Evolutionary conservation across 1,140 invertebrate genomes (phyloP).

Genomic region (Apis dorsata): DNA sequence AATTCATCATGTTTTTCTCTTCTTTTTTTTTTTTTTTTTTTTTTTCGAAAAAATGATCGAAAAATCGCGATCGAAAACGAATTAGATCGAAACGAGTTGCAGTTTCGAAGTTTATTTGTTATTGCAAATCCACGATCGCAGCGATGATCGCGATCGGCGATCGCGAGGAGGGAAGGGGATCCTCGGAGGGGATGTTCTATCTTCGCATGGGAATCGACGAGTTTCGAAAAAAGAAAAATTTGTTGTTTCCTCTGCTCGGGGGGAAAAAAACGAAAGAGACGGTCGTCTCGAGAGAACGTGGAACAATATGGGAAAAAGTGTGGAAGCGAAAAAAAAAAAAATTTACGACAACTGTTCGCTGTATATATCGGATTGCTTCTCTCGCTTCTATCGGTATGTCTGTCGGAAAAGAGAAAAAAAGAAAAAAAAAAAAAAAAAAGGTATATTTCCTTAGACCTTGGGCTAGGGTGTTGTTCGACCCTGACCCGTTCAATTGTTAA

Average conservation of each 20-base stretch:
- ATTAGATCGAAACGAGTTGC: too few relatives aligned
- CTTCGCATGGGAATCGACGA: not conserved
- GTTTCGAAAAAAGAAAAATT: not conserved
- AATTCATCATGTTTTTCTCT: slow-evolving; percentile 23
- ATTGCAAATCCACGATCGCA: too few relatives aligned
- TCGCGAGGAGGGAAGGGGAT: not conserved
- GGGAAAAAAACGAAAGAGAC: not conserved
- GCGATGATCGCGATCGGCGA: too few relatives aligned
- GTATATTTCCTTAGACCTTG: not conserved
- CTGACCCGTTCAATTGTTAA: not conserved
- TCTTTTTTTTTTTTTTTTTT: not conserved
- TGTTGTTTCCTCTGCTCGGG: not conserved
- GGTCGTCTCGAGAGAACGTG: too few relatives aligned
- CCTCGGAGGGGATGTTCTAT: too few relatives aligned
- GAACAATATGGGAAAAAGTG: slow-evolving; percentile 28
- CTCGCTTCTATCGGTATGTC: not conserved
- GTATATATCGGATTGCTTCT: not conserved
- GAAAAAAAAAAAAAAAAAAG: not conserved
- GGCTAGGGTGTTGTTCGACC: not conserved
- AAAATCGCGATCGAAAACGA: too few relatives aligned
- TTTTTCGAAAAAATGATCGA: too few relatives aligned
- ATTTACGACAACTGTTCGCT: not conserved
- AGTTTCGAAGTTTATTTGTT: too few relatives aligned
- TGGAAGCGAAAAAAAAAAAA: not conserved
- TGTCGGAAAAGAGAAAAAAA: not conserved